Base-by-base conservation (phyloP, 35 echinoderm and acorn worm genomes). In the Ophiothrix spiculata region DNA sequence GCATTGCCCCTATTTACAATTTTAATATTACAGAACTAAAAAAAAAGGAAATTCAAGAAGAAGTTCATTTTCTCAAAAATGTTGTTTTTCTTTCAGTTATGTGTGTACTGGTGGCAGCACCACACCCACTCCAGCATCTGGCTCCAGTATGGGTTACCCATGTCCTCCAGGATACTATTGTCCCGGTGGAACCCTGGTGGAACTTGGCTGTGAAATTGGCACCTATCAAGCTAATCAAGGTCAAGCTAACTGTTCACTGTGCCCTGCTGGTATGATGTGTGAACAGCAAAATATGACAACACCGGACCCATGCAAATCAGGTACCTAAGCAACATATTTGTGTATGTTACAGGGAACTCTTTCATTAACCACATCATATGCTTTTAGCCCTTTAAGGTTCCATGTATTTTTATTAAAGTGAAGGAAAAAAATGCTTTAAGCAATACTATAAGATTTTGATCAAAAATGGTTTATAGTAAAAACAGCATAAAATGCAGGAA, bases 161-260 rank as follows among this genome's bases (percentile, higher is more conserved):
- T 98, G 95, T 73, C 95, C 95, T n/a, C 92, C 92, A 33, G 95
- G 95, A 31, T 84, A 86, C 87, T 98, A 98, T 69, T 98, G 95
- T 64, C 95, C 95, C 6, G 78, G 85, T 0, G 95, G 95, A 23
- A 87, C 92, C 16, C 82, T 91, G 31, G 56, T 36, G 1, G 91
- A 98, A 85, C 40, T 98, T 0, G 91, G 95, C 46, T 98, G 95
- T 74, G 81, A 89, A 23, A 88, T 98, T 8, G 95, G 95, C 2
- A 98, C 95, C 32, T 98, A 98, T 78, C 91, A 98, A 74, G 89
- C 91, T 2, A 73, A 90, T 45, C 64, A 39, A 8, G 95, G 91
- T 16, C 91, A 98, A 42, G 91, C 81, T 39, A 98, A 98, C 77
- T 98, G 95, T 75, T 91, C 95, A 17, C 75, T 77, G 45, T 98